Conservation (phyloP, 2,113 vertebrate species). For the Orycteropus afer region DNA sequence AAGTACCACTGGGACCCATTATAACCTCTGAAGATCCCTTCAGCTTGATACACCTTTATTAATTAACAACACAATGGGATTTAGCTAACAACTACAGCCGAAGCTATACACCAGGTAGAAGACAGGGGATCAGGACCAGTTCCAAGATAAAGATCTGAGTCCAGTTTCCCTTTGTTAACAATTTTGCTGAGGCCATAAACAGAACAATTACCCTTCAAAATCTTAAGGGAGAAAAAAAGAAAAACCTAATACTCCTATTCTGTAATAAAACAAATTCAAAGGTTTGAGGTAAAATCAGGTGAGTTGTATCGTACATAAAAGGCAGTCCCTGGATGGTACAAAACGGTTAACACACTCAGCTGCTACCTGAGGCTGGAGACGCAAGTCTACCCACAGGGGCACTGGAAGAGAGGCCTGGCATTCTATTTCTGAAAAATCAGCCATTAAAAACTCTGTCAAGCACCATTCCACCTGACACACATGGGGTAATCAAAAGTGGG, state of each 20-base stretch:
- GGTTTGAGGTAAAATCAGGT: neutral
- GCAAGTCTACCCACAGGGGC: no score
- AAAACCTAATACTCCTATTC: no score
- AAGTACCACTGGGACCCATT: neutral
- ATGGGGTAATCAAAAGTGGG: neutral
- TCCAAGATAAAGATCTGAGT: neutral
- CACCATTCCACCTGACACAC: neutral
- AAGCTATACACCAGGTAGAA: neutral
- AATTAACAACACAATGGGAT: neutral
- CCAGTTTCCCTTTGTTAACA: neutral
- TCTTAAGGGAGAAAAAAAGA: neutral
- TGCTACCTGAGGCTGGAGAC: no score
- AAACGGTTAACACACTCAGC: no score
- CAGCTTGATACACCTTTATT: no score
- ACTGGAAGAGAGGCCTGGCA: neutral
- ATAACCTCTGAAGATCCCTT: neutral
- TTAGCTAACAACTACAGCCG: neutral
- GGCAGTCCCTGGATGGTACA: no score
- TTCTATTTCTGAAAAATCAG: neutral
- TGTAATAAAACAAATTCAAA: neutral
- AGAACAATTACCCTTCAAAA: neutral
- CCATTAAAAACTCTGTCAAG: neutral
- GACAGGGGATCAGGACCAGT: accelerated
- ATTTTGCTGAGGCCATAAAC: neutral
- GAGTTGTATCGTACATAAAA: no score